Percentiles rank a stretch among this genome's conserved stretches.
Conservation (phyloP, 2,113 vertebrate genomes). For the Dasyprocta punctata region DNA sequence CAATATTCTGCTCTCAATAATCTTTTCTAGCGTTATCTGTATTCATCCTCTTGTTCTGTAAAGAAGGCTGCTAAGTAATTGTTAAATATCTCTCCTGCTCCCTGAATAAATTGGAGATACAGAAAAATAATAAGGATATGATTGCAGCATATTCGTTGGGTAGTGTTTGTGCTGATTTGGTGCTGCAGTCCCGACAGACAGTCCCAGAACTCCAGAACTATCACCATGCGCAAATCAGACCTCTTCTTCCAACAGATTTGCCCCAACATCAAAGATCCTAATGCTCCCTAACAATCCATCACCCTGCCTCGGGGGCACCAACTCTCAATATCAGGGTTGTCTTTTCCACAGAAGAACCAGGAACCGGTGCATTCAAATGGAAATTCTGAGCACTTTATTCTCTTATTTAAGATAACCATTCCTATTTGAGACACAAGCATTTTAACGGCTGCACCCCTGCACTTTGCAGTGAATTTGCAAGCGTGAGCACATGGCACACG, state of each 20-base stretch:
- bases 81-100: slow-evolving; percentile 73
- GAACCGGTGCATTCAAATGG: background rate
- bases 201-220: background rate
- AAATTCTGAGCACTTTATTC: slow-evolving; percentile 28
- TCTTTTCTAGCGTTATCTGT: slow-evolving; percentile 70
- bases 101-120: slow-evolving; percentile 66
- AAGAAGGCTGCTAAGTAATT: slow-evolving; percentile 74
- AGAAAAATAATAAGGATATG: slow-evolving; percentile 68
- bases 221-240: background rate
- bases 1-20: slow-evolving; percentile 75
- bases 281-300: background rate
- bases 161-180: background rate
- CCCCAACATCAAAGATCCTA: background rate
- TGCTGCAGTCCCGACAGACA: fast-evolving
- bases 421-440: background rate
- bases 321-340: background rate
- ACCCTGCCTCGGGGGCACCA: background rate
- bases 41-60: slow-evolving; percentile 67
- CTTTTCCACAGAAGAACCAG: slow-evolving; percentile 4
- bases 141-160: background rate
- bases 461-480: background rate
- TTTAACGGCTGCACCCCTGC: background rate
- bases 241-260: background rate
- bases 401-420: slow-evolving; percentile 44
- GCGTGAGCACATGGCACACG: background rate